Conservation (phyloP, 2,888 invertebrate species). For the Ecdyonurus torrentis region DNA sequence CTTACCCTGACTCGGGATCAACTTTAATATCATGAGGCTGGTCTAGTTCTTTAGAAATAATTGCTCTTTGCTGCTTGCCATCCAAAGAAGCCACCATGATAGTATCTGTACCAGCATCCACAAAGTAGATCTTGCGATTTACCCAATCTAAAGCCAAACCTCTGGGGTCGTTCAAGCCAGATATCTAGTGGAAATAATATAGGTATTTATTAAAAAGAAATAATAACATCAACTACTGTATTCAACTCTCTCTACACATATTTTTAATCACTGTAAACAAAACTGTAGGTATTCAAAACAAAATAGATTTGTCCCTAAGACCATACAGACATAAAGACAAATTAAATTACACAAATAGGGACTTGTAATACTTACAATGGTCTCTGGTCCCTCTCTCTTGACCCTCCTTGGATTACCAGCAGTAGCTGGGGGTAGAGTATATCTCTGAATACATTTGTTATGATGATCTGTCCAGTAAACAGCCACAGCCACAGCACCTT, state of each 20-base stretch:
- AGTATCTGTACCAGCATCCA: slow-evolving; percentile 30
- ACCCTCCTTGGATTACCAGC: not conserved
- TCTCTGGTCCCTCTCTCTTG: slow-evolving; percentile 2
- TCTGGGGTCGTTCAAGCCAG: slow-evolving; percentile 43
- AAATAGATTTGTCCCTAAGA: no score
- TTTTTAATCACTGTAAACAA: no score
- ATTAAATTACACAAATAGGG: no score
- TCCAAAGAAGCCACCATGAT: slow-evolving; percentile 36
- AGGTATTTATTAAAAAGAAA: not conserved
- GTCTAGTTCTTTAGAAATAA: slow-evolving; percentile 33
- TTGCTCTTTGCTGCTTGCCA: slow-evolving; percentile 36
- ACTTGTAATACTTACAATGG: not conserved
- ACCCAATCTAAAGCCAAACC: slow-evolving; percentile 61
- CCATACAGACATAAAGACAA: no score
- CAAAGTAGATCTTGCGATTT: slow-evolving; percentile 49
- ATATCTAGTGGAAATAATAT: slow-evolving; percentile 24
- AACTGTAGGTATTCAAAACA: no score
- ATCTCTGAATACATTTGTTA: slow-evolving; percentile 27
- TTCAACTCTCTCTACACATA: no score
- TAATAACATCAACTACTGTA: no score
- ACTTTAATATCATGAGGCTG: slow-evolving; percentile 56
- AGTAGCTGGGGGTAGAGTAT: slow-evolving; percentile 13
- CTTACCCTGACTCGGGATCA: slow-evolving; percentile 41
- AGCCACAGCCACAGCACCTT: slow-evolving; percentile 20
- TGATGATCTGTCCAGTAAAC: slow-evolving; percentile 32